A percentile compares a stretch with the other conserved stretches of the same genome.
phyloP scores from a whole-genome alignment of 2,888 invertebrate species.

The Calameuta pallipes region DNA sequence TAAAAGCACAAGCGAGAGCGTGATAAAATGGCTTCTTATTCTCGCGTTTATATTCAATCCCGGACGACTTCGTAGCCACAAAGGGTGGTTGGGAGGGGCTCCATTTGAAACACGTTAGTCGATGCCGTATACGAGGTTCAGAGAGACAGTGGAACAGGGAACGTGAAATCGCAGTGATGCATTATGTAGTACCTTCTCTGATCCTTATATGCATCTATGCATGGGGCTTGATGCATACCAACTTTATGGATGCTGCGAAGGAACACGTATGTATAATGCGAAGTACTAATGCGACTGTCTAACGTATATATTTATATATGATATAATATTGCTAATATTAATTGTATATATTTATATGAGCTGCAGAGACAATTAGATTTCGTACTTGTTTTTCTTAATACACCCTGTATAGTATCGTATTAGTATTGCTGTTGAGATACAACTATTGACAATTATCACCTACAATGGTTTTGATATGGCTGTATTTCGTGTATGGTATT shows the following conservation, averaged over 20 bases:
- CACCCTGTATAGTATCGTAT: neutral
- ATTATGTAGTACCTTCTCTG: slow-evolving; percentile 60
- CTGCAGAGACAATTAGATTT: neutral
- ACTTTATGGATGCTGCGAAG: slow-evolving; percentile 31
- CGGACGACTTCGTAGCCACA: slow-evolving; percentile 47
- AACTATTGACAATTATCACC: neutral
- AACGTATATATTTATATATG: neutral
- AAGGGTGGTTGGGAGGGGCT: slow-evolving; percentile 38
- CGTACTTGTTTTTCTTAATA: too few relatives aligned
- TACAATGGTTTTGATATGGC: neutral
- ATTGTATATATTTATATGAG: neutral
- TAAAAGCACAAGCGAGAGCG: slow-evolving; percentile 57
- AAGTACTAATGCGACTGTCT: neutral
- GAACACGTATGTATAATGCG: slow-evolving; percentile 16
- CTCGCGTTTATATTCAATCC: slow-evolving; percentile 66
- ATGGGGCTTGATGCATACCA: slow-evolving; percentile 37
- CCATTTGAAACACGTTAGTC: slow-evolving; percentile 63
- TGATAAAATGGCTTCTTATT: slow-evolving; percentile 65
- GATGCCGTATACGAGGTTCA: slow-evolving; percentile 34
- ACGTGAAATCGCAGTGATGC: slow-evolving; percentile 47
- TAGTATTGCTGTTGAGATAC: neutral
- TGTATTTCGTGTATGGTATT: neutral
- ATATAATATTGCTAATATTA: neutral
- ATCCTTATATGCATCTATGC: slow-evolving; percentile 61
- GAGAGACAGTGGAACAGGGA: slow-evolving; percentile 13